Base-by-base conservation (phyloP, 2,888 invertebrate species). In the Papilio elwesi region DNA sequence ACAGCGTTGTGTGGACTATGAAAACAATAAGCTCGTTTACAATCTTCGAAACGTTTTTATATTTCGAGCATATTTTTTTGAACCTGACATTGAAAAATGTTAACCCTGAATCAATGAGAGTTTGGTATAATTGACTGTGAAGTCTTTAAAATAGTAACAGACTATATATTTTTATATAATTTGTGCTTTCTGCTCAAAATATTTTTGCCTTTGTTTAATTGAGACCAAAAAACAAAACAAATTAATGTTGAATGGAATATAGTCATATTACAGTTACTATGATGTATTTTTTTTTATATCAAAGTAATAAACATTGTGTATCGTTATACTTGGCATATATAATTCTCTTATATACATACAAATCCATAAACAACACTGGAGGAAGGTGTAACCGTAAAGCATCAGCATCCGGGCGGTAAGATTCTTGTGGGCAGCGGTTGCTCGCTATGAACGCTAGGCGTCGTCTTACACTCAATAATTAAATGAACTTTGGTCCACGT, bases 401-500 rank as follows among this genome's bases (percentile, higher is more conserved):
- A 11, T 8, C 38, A 38, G 59, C 36, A 38, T 59, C n/a, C 65
- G 36, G 57, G 6, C 13, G 57, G 57, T 57, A 36, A 57, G 36
- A 36, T 57, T 7, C 8, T 9, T 36, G 36, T 13, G 13, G 57
- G 9, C 52, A 52, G n/a, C 52, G 15, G 43, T 9, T 9, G 43
- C 10, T n/a, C 43, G 43, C 6, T 26, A 10, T 36, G 36, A 36
- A 26, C 49, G 64, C 26, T 36, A n/a, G 15, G 53, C 70, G 53
- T 65, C 38, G 12, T 55, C 64, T 66, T 65, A 53, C 65, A 57
- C 43, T 67, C 52, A 55, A 70, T 36, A 55, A 48, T 53, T 70
- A 49, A 13, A 68, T 49, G 68, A 72, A 72, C 68, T 72, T 72
- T 72, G 72, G 72, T 72, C 72, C 72, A 64, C 68, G 38, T 68